phyloP scores from a whole-genome alignment of 30 jellyfish, hydroid and myxozoan species.

The Nemopilema nomurai region DNA sequence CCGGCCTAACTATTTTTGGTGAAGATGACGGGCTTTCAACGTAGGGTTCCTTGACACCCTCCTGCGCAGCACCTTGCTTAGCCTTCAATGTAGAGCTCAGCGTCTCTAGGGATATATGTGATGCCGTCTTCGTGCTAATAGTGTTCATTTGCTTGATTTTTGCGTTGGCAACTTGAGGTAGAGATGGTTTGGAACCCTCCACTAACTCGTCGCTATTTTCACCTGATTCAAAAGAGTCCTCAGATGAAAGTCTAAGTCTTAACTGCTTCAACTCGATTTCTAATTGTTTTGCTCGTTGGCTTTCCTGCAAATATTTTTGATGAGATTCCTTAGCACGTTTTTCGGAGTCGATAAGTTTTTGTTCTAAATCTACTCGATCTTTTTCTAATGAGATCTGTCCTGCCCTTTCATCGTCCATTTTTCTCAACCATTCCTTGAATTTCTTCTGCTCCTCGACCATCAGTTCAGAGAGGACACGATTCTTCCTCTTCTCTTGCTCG shows the following conservation, averaged over 20 bases:
- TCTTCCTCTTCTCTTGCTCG: slow-evolving; percentile 85
- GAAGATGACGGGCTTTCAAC: slow-evolving; percentile 22
- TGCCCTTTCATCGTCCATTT: slow-evolving; percentile 72
- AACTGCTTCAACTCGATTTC: slow-evolving; percentile 71
- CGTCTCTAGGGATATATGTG: slow-evolving; percentile 13
- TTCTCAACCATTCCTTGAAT: slow-evolving; percentile 77
- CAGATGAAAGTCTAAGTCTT: slow-evolving; percentile 45
- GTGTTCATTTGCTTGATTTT: slow-evolving; percentile 13
- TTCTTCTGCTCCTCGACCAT: slow-evolving; percentile 88
- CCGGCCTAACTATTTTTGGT: slow-evolving; percentile 11
- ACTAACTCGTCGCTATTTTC: slow-evolving; percentile 84
- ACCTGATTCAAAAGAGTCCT: slow-evolving; percentile 61
- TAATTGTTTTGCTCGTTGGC: slow-evolving; percentile 50
- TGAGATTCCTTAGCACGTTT: slow-evolving; percentile 67
- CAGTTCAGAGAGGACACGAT: slow-evolving; percentile 78
- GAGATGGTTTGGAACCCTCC: slow-evolving; percentile 20
- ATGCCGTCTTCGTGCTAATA: slow-evolving; percentile 16
- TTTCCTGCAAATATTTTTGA: slow-evolving; percentile 73
- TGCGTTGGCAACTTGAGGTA: slow-evolving; percentile 44
- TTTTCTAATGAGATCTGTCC: slow-evolving; percentile 62
- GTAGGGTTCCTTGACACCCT: neutral
- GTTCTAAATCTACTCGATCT: slow-evolving; percentile 67
- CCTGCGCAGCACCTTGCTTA: neutral
- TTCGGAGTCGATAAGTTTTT: slow-evolving; percentile 56
- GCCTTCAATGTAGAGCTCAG: neutral